phyloP scores from a whole-genome alignment of 2,113 vertebrate genomes.

The Cinclus cinclus region DNA sequence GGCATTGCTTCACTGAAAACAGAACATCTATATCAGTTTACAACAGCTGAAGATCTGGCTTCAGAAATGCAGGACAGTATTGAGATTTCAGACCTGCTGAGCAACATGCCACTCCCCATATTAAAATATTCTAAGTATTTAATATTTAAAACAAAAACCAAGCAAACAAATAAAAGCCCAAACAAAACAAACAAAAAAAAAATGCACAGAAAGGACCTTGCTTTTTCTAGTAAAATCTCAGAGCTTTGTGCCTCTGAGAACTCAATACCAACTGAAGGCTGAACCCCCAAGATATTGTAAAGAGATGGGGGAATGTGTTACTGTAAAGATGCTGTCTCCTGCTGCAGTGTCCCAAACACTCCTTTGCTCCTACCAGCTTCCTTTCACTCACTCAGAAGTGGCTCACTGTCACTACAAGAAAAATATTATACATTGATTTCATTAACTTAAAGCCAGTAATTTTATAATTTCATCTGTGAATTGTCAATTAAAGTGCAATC shows the following conservation, averaged over 20 bases:
- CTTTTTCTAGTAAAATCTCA: not conserved
- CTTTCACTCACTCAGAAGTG: not conserved
- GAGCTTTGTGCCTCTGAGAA: not conserved
- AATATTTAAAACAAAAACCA: not conserved
- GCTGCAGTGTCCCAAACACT: not conserved
- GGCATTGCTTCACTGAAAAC: slow-evolving; percentile 31
- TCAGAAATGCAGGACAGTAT: not conserved
- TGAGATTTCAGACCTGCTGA: slow-evolving; percentile 7
- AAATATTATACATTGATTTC: not conserved
- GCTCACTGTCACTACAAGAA: not conserved
- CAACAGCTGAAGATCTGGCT: not conserved
- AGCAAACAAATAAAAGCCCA: not conserved
- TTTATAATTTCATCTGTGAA: not conserved
- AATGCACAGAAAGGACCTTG: not conserved
- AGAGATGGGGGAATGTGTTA: not conserved
- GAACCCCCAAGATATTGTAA: not conserved
- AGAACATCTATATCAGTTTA: slow-evolving; percentile 14
- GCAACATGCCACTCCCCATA: not conserved
- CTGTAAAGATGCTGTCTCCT: not conserved
- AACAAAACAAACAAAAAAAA: not conserved
- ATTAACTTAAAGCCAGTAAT: not conserved
- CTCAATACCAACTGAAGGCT: not conserved
- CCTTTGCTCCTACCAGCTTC: not conserved
- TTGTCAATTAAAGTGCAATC: not conserved
- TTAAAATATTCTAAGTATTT: not conserved